Base-by-base conservation (phyloP, 2,797 vertebrate genomes). In the Notolepis coatsorum region DNA sequence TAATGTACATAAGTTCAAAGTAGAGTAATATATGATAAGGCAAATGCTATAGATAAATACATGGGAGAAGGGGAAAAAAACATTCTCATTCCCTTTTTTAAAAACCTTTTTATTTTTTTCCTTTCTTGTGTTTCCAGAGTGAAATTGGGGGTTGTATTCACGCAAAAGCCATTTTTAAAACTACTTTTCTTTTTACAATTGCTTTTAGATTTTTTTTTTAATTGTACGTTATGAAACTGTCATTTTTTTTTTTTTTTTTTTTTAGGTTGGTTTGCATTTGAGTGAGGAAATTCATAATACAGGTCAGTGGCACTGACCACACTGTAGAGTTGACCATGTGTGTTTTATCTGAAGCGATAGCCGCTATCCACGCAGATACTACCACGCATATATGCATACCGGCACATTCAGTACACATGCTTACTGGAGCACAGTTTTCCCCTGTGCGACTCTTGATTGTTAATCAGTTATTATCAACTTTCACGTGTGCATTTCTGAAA, bases 1-100 rank as follows among this genome's bases (percentile, higher is more conserved):
- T 82, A 79, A 88, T 93, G 93, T 93, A 93, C 82, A 94, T 92
- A 93, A 51, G 76, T 84, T 84, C 82, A 89, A 81, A 88, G 88
- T 91, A 92, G 91, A 90, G 89, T 93, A 93, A 93, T 92, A 92
- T 93, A 93, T 93, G 85, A 88, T 81, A 85, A 87, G 81, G 80
- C 86, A 87, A 87, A 89, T 88, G 84, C 74, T 89, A 75, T 86
- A 86, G 84, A 78, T 18, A 46, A 68, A 60, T 67, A 79, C 77
- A 77, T 48, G 43, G 71, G 73, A 67, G 31, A 33, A 53, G 52
- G 46, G n/a, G n/a, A 58, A 56, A 31, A 31, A 52, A 41, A 59
- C 70, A 63, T 56, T 41, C 60, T 70, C 54, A 49, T 54, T 73
- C 61, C 57, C 37, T 66, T n/a, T n/a, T n/a, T n/a, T n/a, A n/a